These are phyloP conservation scores for Pinctada fucata DNA, from an alignment of 2,888 invertebrate genomes.

Conservation along the genomic window DNA sequence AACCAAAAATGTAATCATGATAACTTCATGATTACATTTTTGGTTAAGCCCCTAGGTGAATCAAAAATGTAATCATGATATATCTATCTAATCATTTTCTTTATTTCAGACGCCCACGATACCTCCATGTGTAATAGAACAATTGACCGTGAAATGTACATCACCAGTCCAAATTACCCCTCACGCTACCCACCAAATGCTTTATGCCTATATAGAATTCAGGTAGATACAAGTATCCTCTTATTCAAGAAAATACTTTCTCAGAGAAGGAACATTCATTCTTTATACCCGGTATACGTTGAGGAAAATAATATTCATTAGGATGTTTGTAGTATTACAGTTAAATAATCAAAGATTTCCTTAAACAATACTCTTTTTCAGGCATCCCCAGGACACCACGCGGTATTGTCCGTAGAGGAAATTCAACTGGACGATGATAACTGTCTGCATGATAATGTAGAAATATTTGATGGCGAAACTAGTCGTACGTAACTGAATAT, in stretches of 20 bases:
- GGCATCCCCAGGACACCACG: background rate
- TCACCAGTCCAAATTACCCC: slow-evolving; percentile 47
- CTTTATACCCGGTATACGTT: too few species aligned
- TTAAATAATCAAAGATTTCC: background rate
- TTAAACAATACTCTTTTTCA: background rate
- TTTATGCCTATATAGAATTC: slow-evolving; percentile 42
- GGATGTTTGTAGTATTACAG: background rate
- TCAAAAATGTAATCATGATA: too few species aligned
- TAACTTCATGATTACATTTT: too few species aligned
- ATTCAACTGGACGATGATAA: background rate
- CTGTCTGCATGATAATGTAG: background rate
- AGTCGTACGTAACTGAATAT: background rate
- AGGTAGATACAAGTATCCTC: slow-evolving; percentile 24
- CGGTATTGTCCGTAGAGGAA: background rate
- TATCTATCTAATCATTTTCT: too few species aligned
- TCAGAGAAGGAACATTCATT: too few species aligned
- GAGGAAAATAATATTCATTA: background rate
- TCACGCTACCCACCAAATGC: slow-evolving; percentile 36
- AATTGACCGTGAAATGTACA: slow-evolving; percentile 12
- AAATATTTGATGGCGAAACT: background rate
- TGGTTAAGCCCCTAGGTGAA: too few species aligned
- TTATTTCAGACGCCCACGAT: background rate
- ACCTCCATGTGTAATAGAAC: slow-evolving; percentile 9
- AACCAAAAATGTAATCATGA: too few species aligned
- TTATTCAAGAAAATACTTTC: too few species aligned